Conservation (phyloP, 2,888 invertebrate species). For the Capitulum mitella region DNA sequence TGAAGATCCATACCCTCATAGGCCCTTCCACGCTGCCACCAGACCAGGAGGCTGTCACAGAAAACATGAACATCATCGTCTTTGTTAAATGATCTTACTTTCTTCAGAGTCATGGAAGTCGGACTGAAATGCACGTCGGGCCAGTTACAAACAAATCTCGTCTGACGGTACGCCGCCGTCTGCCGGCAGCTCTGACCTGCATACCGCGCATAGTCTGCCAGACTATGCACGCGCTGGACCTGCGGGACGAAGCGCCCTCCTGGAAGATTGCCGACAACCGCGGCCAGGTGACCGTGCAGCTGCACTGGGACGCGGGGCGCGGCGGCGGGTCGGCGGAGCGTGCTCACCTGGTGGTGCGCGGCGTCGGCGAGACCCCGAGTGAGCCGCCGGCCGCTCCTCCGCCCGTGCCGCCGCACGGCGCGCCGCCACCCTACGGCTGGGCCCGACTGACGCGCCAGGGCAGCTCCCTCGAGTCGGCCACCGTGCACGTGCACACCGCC, state of each 20-base stretch:
- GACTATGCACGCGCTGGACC: conserved; percentile 87
- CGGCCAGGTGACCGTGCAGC: conserved; percentile 90
- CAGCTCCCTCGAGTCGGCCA: conserved; percentile 59
- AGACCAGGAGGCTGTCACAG: too few relatives aligned
- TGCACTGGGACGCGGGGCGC: conserved; percentile 68
- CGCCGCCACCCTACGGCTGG: conserved; percentile 26
- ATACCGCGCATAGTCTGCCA: conserved; percentile 96
- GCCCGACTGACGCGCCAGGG: conserved; percentile 49
- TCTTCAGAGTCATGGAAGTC: too few relatives aligned
- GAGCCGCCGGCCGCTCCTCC: not conserved
- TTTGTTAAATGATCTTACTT: too few relatives aligned
- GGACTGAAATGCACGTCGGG: too few relatives aligned
- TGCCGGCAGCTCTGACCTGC: conserved; percentile 74
- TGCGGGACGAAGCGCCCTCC: conserved; percentile 71
- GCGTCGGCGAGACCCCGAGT: conserved; percentile 26
- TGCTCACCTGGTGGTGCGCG: conserved; percentile 23
- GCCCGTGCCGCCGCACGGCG: conserved; percentile 44
- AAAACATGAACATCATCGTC: too few relatives aligned
- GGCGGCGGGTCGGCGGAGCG: conserved; percentile 31
- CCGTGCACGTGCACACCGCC: conserved; percentile 72
- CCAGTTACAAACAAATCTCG: too few relatives aligned
- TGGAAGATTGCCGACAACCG: conserved; percentile 99
- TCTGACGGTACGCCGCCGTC: not conserved
- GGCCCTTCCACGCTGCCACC: too few relatives aligned
- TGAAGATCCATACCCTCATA: too few relatives aligned